Conservation (phyloP, 2,888 invertebrate genomes). For the Callyntrura sp. region DNA sequence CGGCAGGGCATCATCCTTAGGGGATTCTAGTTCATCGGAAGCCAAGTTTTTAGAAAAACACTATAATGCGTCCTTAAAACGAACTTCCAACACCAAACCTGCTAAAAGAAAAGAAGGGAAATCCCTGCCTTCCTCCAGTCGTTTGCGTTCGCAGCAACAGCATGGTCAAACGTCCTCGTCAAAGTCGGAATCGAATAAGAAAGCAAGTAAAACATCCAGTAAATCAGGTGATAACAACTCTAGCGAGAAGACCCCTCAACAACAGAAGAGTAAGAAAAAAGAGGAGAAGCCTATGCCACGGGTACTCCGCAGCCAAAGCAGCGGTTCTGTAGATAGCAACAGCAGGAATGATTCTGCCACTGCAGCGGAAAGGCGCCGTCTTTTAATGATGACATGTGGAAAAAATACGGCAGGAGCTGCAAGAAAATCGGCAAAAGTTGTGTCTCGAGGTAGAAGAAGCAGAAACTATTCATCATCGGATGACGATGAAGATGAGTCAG, state of each 20-base stretch:
- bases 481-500: conserved; percentile 46
- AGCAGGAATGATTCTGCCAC: conserved; percentile 46
- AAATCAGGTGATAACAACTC: conserved; percentile 18
- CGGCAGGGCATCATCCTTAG: conserved; percentile 78
- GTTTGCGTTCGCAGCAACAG: conserved; percentile 48
- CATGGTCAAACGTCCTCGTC: conserved; percentile 37
- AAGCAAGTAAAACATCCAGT: background rate
- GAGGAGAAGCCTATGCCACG: conserved; percentile 56
- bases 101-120: conserved; percentile 54
- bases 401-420: conserved; percentile 81
- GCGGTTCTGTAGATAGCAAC: conserved; percentile 62
- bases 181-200: conserved; percentile 19
- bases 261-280: conserved; percentile 41
- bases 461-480: conserved; percentile 75
- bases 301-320: conserved; percentile 62
- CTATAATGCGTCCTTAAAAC: conserved; percentile 81
- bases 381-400: conserved; percentile 70
- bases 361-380: conserved; percentile 54
- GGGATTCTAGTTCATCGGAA: conserved; percentile 82
- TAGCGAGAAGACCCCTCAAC: background rate
- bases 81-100: conserved; percentile 52
- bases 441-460: conserved; percentile 74
- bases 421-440: conserved; percentile 82
- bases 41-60: conserved; percentile 83
- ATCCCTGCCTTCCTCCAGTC: conserved; percentile 35